Base-by-base conservation (phyloP, 2,113 vertebrate species). In the Amphilophus citrinellus region DNA sequence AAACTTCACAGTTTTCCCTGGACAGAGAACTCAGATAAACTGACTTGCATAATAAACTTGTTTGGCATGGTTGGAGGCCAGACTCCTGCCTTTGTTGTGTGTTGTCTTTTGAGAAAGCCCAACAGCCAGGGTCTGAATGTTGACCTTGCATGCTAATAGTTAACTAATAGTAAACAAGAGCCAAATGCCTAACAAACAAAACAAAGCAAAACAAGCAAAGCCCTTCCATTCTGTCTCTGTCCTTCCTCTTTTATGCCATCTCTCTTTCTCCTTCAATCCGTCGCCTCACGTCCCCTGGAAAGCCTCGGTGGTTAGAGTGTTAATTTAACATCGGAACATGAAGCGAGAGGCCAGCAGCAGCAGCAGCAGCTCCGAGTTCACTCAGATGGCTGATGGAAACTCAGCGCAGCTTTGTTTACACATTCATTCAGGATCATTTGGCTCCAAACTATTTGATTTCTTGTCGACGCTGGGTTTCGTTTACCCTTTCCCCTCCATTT, bases 111-210 rank as follows among this genome's bases (percentile, higher is more conserved):
- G 75, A 89, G 75, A 80, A 75, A 86, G 89, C 87, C 78, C 92
- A 59, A 84, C 92, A 77, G 85, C 59, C 78, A 39, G 76, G 87
- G 84, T 94, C 88, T 90, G 87, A 96, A 96, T 95, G 90, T 96
- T 84, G 88, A 94, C 78, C 91, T 77, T 78, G 73, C 37, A 17
- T 20, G 92, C 78, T 92, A 92, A 91, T 87, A 87, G 90, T 93
- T 95, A 95, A 95, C 78, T 92, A 92, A 91, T 87, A 87, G 90
- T 93, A 95, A 95, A 95, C 94, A 94, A 57, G 39, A 84, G 63
- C 77, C 77, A 84, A 91, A 95, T 91, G 88, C 81, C 85, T 80
- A 73, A 84, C 89, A 92, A 93, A 94, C 89, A 91, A 91, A 6
- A 35, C 35, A 35, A 86, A 84, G 73, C 77, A 85, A 86, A 88